Base-by-base conservation (phyloP, 2,113 vertebrate genomes). In the Apteryx owenii region DNA sequence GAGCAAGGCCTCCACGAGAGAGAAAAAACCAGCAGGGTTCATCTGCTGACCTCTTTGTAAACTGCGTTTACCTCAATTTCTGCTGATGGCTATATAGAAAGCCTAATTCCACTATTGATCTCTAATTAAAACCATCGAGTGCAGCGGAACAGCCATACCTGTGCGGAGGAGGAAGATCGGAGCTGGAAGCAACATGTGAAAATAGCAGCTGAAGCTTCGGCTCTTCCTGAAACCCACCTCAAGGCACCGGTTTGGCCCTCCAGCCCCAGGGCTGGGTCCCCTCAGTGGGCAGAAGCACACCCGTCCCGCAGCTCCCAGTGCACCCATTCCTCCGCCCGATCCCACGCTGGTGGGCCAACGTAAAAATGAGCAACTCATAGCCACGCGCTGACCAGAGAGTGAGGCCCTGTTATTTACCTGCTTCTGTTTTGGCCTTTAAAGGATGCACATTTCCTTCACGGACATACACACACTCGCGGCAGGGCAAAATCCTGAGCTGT, bases 111-210 rank as follows among this genome's bases (percentile, higher is more conserved):
- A 28, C 10, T 62, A 21, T 2, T 18, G 40, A 82, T 20, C 3
- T 44, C 9, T 31, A 48, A 81, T 38, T 70, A 75, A 80, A 81
- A 90, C n/a, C n/a, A 68, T 13, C 29, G 33, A 60, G 28, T 9
- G n/a, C 44, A 14, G 25, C 8, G 9, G 28, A 88, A 75, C 42
- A 0, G 0, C 46, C 1, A 0, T 56, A 72, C 6, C 16, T 18
- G 25, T 23, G 46, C 8, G 11, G 12, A 66, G 60, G 65, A 75
- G 66, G 31, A 85, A 29, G 88, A 90, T 23, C 17, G 4, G 29
- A 69, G 33, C 54, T n/a, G 68, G 53, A 7, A 90, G 19, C 54
- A 79, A 95, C 26, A 15, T 50, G 29, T 81, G 75, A 71, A 85
- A 85, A 56, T 2, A 76, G 25, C 51, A 61, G 9, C 0, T 8